phyloP scores from a whole-genome alignment of 2,888 invertebrate genomes.

The Anticlea derivata region DNA sequence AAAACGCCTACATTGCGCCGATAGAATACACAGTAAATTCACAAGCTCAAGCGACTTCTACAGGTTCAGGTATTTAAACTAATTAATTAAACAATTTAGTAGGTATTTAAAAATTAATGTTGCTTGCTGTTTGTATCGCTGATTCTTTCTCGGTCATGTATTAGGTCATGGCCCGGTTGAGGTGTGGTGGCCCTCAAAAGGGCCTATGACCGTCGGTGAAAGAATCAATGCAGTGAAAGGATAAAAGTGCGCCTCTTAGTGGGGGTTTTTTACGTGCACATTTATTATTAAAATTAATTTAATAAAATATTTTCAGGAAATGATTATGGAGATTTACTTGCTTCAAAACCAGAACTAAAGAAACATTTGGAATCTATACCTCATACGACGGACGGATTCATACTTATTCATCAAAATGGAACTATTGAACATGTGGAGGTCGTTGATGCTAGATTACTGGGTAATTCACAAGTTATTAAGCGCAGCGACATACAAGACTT shows the following conservation, averaged over 20 bases:
- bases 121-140: too few species aligned
- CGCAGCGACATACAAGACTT: constrained; percentile 1
- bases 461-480: constrained; percentile 11
- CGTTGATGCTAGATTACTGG: constrained; percentile 2
- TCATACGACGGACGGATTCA: neutral
- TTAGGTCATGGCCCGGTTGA: too few species aligned
- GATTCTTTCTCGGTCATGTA: too few species aligned
- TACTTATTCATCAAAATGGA: constrained; percentile 7
- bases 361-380: neutral
- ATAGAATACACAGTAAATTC: neutral
- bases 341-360: constrained; percentile 4
- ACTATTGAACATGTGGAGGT: constrained; percentile 6
- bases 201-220: too few species aligned
- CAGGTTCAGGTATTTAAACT: constrained; percentile 8
- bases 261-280: too few species aligned
- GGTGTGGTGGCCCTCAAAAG: too few species aligned
- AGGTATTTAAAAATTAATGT: too few species aligned
- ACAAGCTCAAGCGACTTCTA: neutral
- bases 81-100: too few species aligned
- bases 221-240: too few species aligned
- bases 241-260: too few species aligned
- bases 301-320: constrained; percentile 5
- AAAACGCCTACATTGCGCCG: neutral
- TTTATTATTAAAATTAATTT: constrained; percentile 87
- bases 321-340: neutral